Evolutionary conservation across 2,797 vertebrate genomes (phyloP).

Genomic region (Alca torda): DNA sequence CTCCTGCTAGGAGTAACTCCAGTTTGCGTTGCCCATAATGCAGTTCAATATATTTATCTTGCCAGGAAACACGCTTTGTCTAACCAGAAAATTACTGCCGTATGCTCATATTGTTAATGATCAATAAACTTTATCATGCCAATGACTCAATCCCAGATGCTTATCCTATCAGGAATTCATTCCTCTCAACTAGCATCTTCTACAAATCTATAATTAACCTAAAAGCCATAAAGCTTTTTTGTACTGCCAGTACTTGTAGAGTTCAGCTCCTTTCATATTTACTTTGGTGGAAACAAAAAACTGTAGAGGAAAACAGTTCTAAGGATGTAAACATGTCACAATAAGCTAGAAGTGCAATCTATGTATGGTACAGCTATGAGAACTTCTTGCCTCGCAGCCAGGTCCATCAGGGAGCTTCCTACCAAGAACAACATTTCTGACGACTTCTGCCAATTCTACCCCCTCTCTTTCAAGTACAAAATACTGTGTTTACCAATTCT

Average conservation of each 20-base stretch:
- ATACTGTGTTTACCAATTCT: background rate
- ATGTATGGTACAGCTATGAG: background rate
- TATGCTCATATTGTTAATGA: constrained; percentile 37
- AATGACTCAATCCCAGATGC: constrained; percentile 13
- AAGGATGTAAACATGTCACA: background rate
- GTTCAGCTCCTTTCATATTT: background rate
- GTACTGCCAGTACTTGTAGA: background rate
- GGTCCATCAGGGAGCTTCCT: background rate
- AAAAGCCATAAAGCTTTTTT: constrained; percentile 17
- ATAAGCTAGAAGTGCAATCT: background rate
- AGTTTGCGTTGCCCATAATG: background rate
- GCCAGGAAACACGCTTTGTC: constrained; percentile 29
- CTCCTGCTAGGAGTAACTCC: constrained; percentile 4
- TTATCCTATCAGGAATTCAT: constrained; percentile 34
- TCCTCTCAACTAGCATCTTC: constrained; percentile 4
- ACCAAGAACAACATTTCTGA: background rate
- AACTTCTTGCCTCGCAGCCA: background rate
- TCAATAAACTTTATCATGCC: constrained; percentile 45
- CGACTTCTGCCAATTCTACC: background rate
- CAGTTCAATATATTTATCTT: constrained; percentile 8
- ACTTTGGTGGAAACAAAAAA: background rate
- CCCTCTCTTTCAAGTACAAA: background rate
- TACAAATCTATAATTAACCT: constrained; percentile 25
- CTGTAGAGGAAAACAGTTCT: background rate
- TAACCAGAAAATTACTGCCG: constrained; percentile 5